Base-by-base conservation (phyloP, 2,797 vertebrate species). In the Amazona finschi region DNA sequence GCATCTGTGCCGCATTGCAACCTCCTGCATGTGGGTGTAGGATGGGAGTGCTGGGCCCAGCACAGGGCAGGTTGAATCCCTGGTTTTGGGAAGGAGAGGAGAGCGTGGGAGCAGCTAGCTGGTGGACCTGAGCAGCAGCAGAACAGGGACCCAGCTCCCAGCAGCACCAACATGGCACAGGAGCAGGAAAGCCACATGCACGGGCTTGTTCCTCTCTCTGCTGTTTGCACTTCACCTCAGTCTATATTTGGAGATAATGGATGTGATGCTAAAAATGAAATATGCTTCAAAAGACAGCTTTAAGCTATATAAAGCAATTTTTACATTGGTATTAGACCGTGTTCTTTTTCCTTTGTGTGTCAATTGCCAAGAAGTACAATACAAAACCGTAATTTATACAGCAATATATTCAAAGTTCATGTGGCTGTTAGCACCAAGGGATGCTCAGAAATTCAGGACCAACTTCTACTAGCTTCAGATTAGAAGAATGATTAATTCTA, bases 111-210 rank as follows among this genome's bases (percentile, higher is more conserved):
- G 10, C 1, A 1, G 28, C 18, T 71, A 53, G 47, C 15, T 1
- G 5, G 46, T 8, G 2, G 2, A 10, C 4, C 39, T 36, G 15
- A 75, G 41, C 53, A 76, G 31, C 57, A 87, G 57, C 38, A 20
- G 12, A 39, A 52, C 3, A 11, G 38, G 39, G 5, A 8, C 20
- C 53, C 52, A 30, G 11, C 14, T 89, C 72, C 15, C 50, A 75
- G 25, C 41, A 77, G 27, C 60, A 83, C 5, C 31, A 16, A 5
- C 1, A 4, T 0, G 0, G 22, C 0, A 0, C 43, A 67, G 43
- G 24, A 36, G 11, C 31, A 76, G 89, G 38, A 82, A 60, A 87
- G 12, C 66, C 64, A 49, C 2, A 0, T 0, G 1, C 0, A 0
- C 0, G 0, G 17, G 8, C 36, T 77, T 2, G 0, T 72, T 93